Percentiles rank a stretch among this genome's conserved stretches.
These are phyloP conservation scores for Eristalis pertinax DNA, from an alignment of 2,888 invertebrate genomes.

Conservation along the genomic window DNA sequence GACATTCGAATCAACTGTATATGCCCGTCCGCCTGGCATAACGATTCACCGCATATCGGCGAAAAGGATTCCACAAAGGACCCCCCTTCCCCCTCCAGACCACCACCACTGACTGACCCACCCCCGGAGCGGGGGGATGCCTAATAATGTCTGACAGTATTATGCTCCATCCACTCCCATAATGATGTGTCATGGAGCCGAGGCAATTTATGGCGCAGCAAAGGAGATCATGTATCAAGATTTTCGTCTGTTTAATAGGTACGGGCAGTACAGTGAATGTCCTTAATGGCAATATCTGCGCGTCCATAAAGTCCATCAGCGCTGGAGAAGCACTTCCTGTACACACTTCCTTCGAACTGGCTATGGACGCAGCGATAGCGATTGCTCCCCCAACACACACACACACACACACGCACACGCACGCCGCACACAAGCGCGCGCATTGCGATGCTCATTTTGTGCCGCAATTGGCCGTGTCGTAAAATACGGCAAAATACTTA, in stretches of 20 bases:
- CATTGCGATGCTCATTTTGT: conserved; percentile 59
- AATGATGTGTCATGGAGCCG: conserved; percentile 70
- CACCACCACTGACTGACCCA: neutral
- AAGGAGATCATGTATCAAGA: conserved; percentile 72
- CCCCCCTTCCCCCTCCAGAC: neutral
- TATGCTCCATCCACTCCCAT: conserved; percentile 65
- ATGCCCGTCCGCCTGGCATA: conserved; percentile 40
- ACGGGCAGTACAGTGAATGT: conserved; percentile 56
- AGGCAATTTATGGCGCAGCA: conserved; percentile 67
- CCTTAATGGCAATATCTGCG: conserved; percentile 68
- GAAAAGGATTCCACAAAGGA: conserved; percentile 47
- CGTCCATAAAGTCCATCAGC: conserved; percentile 67
- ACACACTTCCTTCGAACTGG: conserved; percentile 20
- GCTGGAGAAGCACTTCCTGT: conserved; percentile 55
- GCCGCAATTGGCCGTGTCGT: conserved; percentile 60
- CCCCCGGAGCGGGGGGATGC: neutral
- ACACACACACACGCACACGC: neutral
- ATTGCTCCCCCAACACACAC: neutral
- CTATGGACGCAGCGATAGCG: neutral
- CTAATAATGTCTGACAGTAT: conserved; percentile 36
- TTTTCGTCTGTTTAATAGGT: conserved; percentile 59
- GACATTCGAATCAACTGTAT: conserved; percentile 36
- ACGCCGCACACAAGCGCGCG: conserved; percentile 19
- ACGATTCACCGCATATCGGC: conserved; percentile 14
- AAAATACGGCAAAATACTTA: conserved; percentile 67